A percentile compares a stretch with the other conserved stretches of the same genome.
Conservation (phyloP, 2,888 invertebrate genomes). For the Myathropa florea region DNA sequence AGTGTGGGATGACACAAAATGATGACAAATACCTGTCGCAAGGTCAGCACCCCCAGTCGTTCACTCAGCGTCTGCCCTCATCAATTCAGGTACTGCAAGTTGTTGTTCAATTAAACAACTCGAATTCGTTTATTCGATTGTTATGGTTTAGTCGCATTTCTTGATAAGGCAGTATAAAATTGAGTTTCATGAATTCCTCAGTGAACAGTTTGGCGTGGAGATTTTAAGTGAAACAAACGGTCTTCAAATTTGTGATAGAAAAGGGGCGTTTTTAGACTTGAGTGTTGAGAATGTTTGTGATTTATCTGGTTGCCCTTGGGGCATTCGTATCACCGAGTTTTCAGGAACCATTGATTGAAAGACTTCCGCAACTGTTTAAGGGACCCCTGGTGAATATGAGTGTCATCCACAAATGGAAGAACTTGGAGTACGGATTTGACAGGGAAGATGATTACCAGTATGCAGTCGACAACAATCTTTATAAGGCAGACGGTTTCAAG, state of each 20-base stretch:
- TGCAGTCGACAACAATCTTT: conserved; percentile 27
- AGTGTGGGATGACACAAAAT: no score
- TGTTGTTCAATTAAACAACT: background rate
- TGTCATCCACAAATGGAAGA: conserved; percentile 32
- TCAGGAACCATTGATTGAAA: background rate
- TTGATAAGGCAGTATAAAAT: background rate
- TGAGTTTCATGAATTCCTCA: background rate
- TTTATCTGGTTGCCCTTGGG: conserved; percentile 7
- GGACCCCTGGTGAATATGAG: conserved; percentile 34
- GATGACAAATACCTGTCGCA: background rate
- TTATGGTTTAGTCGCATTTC: background rate
- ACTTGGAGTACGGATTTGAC: conserved; percentile 50
- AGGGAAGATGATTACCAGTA: conserved; percentile 2
- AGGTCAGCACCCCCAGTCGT: background rate
- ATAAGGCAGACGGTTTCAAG: conserved; percentile 28
- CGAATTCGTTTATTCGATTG: background rate
- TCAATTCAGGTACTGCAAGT: background rate
- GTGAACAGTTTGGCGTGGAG: background rate
- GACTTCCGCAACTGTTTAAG: background rate
- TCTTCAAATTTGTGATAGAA: background rate
- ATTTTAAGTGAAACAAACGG: background rate
- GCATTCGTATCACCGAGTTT: conserved; percentile 3
- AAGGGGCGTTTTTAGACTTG: background rate
- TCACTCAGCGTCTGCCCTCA: background rate
- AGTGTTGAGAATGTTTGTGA: conserved; percentile 6